Evolutionary conservation across 1,140 invertebrate genomes (phyloP), one percentile per base, ranked within the genome.

Genomic region (Archivesica marissinica): DNA sequence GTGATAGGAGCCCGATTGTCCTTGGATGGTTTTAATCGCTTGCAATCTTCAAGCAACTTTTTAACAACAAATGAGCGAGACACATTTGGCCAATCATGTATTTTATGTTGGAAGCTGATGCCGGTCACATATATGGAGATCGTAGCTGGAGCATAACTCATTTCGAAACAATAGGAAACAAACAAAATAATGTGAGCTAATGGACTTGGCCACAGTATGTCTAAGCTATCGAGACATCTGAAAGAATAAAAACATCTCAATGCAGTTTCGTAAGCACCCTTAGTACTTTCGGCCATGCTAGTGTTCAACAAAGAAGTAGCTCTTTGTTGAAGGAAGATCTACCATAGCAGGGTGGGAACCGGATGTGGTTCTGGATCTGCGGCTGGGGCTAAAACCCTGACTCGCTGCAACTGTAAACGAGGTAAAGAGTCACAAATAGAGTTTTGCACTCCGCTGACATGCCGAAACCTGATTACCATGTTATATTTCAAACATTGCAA

Each of bases 361-460:
- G 33, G 44, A 13, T 7, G 6, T 52, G 74, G 74, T 7, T 6
- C 15, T 11, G 23, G 11, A 11, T 33, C 28, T 4, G 74, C 74
- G 30, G 52, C 35, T 54, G 74, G 74, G n/a, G 74, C 74, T 15
- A 76, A 28, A 33, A 28, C 15, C 28, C 44, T 25, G 74, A 54
- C 52, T 30, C 33, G 52, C 4, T 52, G 13, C 23, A 54, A 30
- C 50, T 54, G 50, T 28, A 56, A 76, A 15, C 74, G 50, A 9
- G 44, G 33, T 33, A 76, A 33, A 47, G 74, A 3, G 38, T 76
- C 74, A 54, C 44, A 50, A 35, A 76, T 76, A 11, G 11, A 54
- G 30, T 76, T 76, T 17, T 11, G 4, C 13, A 30, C 44, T 6
- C 74, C 74, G 2, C 13, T 11, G 13, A 76, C 74, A 76, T 76